Base-by-base conservation (phyloP, 2,113 vertebrate species). In the Osmerus eperlanus region DNA sequence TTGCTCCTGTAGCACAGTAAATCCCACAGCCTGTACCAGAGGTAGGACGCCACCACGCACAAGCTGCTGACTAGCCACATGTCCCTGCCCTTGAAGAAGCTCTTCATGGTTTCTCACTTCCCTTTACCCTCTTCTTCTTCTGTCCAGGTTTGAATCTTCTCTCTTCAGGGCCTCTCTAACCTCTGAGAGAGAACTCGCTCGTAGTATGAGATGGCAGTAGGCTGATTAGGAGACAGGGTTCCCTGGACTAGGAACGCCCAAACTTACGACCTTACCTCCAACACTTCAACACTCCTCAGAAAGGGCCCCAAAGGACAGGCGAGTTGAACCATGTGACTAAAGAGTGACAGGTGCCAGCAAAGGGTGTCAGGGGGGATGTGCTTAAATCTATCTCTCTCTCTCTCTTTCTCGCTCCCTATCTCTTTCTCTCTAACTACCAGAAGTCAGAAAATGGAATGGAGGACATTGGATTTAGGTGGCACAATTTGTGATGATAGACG, bases 41-140 rank as follows among this genome's bases (percentile, higher is more conserved):
- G 73, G 80, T 92, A 90, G 0, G 92, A 93, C 25, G 91, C 92
- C 73, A 94, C 86, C 74, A 94, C 68, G 81, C 91, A 96, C 86
- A 96, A 86, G 58, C 91, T 89, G 75, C 83, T 92, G 81, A 93
- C 82, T 12, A 97, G 88, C 94, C 94, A 95, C 55, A 91, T 41
- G 76, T 89, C 89, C 88, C 90, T 93, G 83, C 89, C 90, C 78
- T 93, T 88, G 61, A 92, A 80, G 15, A 84, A 71, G 36, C 84
- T 82, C 66, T 92, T 89, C 92, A 92, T 92, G 53, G 53, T 80
- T 85, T 69, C 79, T 60, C 72, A 67, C 68, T 79, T 18, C 63
- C 12, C 12, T 36, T 14, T 21, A 16, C 41, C 70, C 4, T 47
- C 9, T 7, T 28, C 63, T 55, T 9, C 28, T 11, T 28, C 67